A percentile compares a stretch with the other conserved stretches of the same genome.
These are phyloP conservation scores for Sinhomidia bicolor DNA, from an alignment of 2,888 invertebrate species.

Conservation along the genomic window DNA sequence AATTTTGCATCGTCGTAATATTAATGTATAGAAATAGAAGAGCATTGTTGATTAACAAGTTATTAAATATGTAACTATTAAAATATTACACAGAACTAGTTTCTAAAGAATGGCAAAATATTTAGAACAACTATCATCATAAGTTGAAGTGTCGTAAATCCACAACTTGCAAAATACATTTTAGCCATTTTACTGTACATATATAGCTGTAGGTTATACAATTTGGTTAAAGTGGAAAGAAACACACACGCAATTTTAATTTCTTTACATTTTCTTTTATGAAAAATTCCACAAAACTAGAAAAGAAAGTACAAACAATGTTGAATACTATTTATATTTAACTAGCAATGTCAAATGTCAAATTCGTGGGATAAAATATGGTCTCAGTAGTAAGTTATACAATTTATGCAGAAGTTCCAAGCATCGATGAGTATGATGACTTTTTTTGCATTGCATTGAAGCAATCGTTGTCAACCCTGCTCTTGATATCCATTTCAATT, in stretches of 20 bases:
- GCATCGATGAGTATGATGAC: constrained; percentile 6
- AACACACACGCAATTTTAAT: too few relatives aligned
- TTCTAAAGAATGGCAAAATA: neutral
- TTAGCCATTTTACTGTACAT: neutral
- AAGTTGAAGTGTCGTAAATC: neutral
- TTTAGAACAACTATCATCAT: neutral
- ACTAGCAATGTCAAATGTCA: too few relatives aligned
- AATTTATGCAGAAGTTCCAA: neutral
- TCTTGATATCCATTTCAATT: neutral
- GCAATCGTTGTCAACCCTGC: constrained; percentile 59
- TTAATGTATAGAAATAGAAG: constrained; percentile 37
- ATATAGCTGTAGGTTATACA: neutral
- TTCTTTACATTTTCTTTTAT: too few relatives aligned
- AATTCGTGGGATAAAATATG: neutral
- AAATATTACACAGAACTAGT: neutral
- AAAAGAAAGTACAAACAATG: too few relatives aligned
- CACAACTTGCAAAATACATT: neutral
- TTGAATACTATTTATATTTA: too few relatives aligned
- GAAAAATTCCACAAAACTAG: too few relatives aligned
- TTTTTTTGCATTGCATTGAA: constrained; percentile 5
- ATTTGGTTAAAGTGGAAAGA: neutral
- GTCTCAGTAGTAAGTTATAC: neutral
- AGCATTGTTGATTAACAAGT: neutral
- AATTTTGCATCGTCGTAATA: constrained; percentile 65
- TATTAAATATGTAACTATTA: neutral